Base-by-base conservation (phyloP, 1,140 invertebrate species). In the Euwallacea similis region DNA sequence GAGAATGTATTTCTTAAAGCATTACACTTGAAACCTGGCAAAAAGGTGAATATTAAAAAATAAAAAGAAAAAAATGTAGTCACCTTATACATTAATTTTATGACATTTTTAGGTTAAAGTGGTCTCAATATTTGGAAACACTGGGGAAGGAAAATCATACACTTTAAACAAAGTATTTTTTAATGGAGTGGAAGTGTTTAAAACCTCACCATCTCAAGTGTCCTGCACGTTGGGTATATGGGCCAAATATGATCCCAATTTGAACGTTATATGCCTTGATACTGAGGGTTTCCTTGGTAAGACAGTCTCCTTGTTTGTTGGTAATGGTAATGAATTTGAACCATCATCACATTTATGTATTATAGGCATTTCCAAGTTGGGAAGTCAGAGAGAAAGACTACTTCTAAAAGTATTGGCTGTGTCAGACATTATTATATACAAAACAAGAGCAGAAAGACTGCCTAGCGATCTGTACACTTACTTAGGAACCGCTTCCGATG, bases 111-210 rank as follows among this genome's bases (percentile, higher is more conserved):
- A 70, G 69, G 87, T 94, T 2, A 95, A 94, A 84, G 92, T 95
- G 15, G 88, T 95, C 2, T 93, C 93, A 2, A 93, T 95, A 77
- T 93, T 95, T 85, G 93, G 93, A 0, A 94, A 93, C 76, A 93
- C 92, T 2, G 92, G 93, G 0, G 92, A 94, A 83, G 93, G 93
- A 1, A 95, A 95, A 82, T 94, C 92, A 46, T 86, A 91, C 75
- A 93, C 91, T 0, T 79, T 95, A 65, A 95, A 95, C 82, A 86
- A 93, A 74, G 87, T 88, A 11, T 93, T 95, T 78, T 95, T 94
- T 79, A 81, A 86, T 76, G 91, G 91, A 0, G 80, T 86, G 73
- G 88, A 93, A 81, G 84, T 94, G 0, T 94, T 94, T 81, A 83
- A 85, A 69, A 93, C 92, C 0, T 92, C 90, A 11, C 81, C 86